Conservation (phyloP, 2,888 invertebrate genomes). For the Meiosimyza decipiens region DNA sequence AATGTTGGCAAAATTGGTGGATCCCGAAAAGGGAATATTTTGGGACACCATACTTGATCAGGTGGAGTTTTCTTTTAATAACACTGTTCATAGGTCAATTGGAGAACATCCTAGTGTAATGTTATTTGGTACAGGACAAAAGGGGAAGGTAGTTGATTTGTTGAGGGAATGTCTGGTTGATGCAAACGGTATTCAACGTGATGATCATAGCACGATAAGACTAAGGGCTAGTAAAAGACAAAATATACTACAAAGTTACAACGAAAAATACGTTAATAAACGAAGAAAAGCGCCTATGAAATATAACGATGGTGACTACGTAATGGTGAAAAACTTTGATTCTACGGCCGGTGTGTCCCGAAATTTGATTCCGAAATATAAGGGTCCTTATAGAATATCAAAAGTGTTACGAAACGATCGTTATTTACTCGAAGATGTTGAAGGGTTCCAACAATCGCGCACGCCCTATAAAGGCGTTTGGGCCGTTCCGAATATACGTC, state of each 20-base stretch:
- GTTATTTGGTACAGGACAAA: slow-evolving; percentile 41
- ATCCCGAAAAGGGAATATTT: slow-evolving; percentile 21
- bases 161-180: slow-evolving; percentile 35
- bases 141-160: slow-evolving; percentile 34
- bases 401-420: slow-evolving; percentile 12
- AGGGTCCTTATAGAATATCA: slow-evolving; percentile 32
- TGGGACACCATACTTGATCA: slow-evolving; percentile 36
- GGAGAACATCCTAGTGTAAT: slow-evolving; percentile 39
- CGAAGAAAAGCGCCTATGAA: slow-evolving; percentile 22
- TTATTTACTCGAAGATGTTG: no score
- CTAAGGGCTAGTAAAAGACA: no score
- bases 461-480: slow-evolving; percentile 37
- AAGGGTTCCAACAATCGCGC: background rate
- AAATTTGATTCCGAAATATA: slow-evolving; percentile 33
- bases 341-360: slow-evolving; percentile 21
- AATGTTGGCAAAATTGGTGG: slow-evolving; percentile 43
- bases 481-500: slow-evolving; percentile 34
- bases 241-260: slow-evolving; percentile 27
- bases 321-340: slow-evolving; percentile 24
- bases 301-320: slow-evolving; percentile 24
- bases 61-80: no score
- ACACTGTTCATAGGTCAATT: slow-evolving; percentile 35
- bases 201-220: background rate
- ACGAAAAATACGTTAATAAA: slow-evolving; percentile 31
- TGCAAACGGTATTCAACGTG: background rate